These are phyloP conservation scores for Plecotus auritus DNA, from an alignment of 2,113 vertebrate species.

Conservation along the genomic window DNA sequence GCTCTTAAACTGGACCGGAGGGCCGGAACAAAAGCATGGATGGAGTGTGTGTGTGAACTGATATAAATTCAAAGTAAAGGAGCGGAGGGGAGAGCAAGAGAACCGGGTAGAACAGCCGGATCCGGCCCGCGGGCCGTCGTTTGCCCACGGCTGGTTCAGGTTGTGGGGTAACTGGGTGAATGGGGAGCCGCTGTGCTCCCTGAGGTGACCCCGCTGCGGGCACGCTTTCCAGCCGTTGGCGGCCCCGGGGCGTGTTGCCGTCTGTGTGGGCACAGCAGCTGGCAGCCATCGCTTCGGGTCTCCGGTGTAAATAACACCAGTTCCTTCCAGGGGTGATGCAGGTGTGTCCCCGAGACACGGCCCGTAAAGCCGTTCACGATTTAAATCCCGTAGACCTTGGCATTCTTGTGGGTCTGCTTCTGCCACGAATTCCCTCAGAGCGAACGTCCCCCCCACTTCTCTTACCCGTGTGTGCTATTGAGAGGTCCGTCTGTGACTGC, in stretches of 20 bases:
- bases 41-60: no score
- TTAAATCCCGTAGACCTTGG: no score
- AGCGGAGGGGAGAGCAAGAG: no score
- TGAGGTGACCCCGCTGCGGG: not conserved
- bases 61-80: no score
- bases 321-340: not conserved
- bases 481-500: not conserved
- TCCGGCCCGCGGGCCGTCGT: no score
- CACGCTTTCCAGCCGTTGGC: not conserved
- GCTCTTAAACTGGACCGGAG: no score
- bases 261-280: not conserved
- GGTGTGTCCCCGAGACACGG: not conserved
- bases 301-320: not conserved
- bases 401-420: not conserved
- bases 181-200: not conserved
- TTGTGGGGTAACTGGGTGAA: not conserved
- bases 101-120: no score
- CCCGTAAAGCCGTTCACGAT: not conserved
- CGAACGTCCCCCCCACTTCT: not conserved
- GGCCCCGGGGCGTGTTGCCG: not conserved
- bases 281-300: not conserved
- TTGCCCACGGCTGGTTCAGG: no score
- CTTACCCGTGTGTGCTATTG: not conserved
- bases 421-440: not conserved
- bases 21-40: no score